Base-by-base conservation (phyloP, 2,113 vertebrate species). In the Crotalus helleri region DNA sequence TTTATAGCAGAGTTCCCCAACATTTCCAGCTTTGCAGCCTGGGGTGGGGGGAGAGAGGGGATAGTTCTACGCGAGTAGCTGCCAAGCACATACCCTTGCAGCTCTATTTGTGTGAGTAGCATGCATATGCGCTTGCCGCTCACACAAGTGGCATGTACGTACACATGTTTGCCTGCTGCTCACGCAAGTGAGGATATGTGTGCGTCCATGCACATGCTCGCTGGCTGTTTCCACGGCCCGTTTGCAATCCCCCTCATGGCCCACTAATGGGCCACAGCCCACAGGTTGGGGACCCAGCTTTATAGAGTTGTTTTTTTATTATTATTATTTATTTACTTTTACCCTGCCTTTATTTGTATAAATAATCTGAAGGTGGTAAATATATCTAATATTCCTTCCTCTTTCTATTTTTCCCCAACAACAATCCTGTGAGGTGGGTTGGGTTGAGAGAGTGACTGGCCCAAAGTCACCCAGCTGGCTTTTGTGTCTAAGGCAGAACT, bases 1-100 rank as follows among this genome's bases (percentile, higher is more conserved):
- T 88, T 92, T 88, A 92, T 95, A 93, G 97, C 64, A 69, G 13
- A 6, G 64, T 69, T 15, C 5, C 11, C 29, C 64, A 69, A 69
- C 5, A 4, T 69, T 33, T 69, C 29, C 29, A 13, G 12, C 64
- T 69, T 33, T n/a, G 64, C n/a, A 0, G 13, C 49, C 9, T 1
- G 2, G 64, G 24, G 1, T 1, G 12, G 4, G 64, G 5, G 53
- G 6, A 13, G 12, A 54, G 12, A 69, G 5, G 29, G 13, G 29
- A 69, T 69, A 5, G 13, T 69, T 69, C 64, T 29, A 33, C 13
- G 2, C 29, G 33, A n/a, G 64, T 15, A 13, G 64, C 29, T 13
- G 15, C 29, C 29, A 69, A 69, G 29, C 29, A 69, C 12, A 33
- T 69, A 5, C 2, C 0, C 64, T 33, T 5, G 0, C 33, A 69